Evolutionary conservation across 2,888 invertebrate species (phyloP).

Genomic region (Mechanitis mazaeus): DNA sequence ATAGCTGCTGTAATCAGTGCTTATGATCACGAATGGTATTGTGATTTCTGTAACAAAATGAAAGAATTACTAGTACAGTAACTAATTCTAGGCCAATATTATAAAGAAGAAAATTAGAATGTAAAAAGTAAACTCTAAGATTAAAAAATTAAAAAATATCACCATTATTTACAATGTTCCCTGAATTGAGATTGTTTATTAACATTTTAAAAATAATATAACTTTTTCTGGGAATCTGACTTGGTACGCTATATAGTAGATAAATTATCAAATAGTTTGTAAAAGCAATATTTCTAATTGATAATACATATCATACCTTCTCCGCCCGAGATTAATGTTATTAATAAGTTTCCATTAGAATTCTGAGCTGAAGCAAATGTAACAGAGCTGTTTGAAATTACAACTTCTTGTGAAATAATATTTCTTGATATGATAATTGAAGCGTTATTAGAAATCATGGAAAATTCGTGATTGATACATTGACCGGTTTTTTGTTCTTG

Average conservation of each 20-base stretch:
- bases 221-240: no score
- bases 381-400: slow-evolving; percentile 35
- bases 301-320: slow-evolving; percentile 35
- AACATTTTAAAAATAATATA: no score
- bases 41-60: slow-evolving; percentile 31
- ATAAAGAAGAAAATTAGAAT: no score
- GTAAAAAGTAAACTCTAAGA: no score
- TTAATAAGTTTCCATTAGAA: slow-evolving; percentile 43
- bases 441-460: slow-evolving; percentile 29
- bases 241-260: no score
- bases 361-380: slow-evolving; percentile 29
- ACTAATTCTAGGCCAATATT: no score
- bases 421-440: slow-evolving; percentile 42
- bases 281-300: no score
- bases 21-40: slow-evolving; percentile 38
- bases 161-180: no score
- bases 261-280: no score
- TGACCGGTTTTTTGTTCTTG: slow-evolving; percentile 47
- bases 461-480: slow-evolving; percentile 48
- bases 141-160: no score
- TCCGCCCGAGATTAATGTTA: slow-evolving; percentile 38
- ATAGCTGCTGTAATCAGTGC: slow-evolving; percentile 76
- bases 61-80: background rate
- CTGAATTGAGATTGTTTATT: no score
- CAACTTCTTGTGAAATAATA: slow-evolving; percentile 42